Evolutionary conservation across 2,888 invertebrate genomes (phyloP).

Genomic region (Pedicia rivosa): DNA sequence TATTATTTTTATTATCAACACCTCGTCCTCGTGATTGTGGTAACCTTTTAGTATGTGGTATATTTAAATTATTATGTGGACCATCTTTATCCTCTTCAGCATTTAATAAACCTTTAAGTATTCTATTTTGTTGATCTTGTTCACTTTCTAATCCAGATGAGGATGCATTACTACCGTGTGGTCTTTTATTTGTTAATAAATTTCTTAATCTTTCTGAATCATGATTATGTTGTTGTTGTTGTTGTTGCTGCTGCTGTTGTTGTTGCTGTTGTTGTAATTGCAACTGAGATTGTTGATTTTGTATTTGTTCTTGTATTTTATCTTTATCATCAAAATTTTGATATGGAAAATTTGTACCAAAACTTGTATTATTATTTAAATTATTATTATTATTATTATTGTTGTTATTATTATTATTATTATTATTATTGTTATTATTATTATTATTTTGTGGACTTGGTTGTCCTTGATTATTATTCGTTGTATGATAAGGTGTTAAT

Average conservation of each 20-base stretch:
- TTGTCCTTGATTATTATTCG: constrained; percentile 28
- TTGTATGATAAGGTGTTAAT: constrained; percentile 33
- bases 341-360: constrained; percentile 14
- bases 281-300: constrained; percentile 26
- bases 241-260: constrained; percentile 19
- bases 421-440: constrained; percentile 15
- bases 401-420: constrained; percentile 18
- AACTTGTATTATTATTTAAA: constrained; percentile 15
- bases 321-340: constrained; percentile 16
- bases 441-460: constrained; percentile 34
- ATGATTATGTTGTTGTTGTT: constrained; percentile 17
- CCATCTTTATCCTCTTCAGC: constrained; percentile 28
- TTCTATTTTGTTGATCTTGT: constrained; percentile 22
- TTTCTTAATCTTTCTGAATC: constrained; percentile 36
- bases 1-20: constrained; percentile 22
- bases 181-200: constrained; percentile 31
- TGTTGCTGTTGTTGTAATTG: too few relatives aligned
- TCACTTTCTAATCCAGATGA: constrained; percentile 16
- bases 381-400: too few relatives aligned
- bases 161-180: constrained; percentile 15
- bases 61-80: constrained; percentile 12
- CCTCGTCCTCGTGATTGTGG: constrained; percentile 14
- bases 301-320: constrained; percentile 22
- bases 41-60: constrained; percentile 14
- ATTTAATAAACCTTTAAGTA: constrained; percentile 19